A percentile compares a stretch with the other conserved stretches of the same genome.
These are phyloP conservation scores for Drosophila vallismaia DNA, from an alignment of 2,888 invertebrate genomes.

Conservation along the genomic window DNA sequence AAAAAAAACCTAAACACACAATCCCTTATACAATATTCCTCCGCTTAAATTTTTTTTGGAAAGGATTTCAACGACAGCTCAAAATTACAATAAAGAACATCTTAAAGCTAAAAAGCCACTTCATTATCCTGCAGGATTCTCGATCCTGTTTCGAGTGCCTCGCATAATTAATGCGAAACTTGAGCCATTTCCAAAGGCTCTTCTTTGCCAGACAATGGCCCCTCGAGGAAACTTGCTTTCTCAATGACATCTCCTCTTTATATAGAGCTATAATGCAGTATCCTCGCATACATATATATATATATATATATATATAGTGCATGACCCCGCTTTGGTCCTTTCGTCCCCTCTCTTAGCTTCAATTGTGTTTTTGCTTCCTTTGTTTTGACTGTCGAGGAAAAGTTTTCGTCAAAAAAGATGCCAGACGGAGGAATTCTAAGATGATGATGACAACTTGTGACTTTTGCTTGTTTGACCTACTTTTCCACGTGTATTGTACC, in stretches of 20 bases:
- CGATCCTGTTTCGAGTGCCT: not conserved
- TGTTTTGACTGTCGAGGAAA: constrained; percentile 39
- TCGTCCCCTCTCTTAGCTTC: no score
- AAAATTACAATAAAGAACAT: not conserved
- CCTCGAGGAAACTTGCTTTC: constrained; percentile 28
- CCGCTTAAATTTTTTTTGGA: not conserved
- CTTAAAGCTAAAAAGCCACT: not conserved
- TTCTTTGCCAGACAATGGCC: constrained; percentile 22
- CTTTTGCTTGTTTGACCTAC: constrained; percentile 56
- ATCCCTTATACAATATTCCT: not conserved
- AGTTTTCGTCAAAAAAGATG: constrained; percentile 35
- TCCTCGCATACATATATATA: no score
- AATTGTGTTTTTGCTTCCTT: constrained; percentile 4
- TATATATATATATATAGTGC: constrained; percentile 5
- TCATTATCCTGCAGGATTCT: constrained; percentile 4
- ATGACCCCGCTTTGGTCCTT: not conserved
- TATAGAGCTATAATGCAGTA: constrained; percentile 7
- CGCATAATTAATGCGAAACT: constrained; percentile 24
- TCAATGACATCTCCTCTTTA: constrained; percentile 30
- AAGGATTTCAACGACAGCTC: not conserved
- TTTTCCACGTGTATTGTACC: constrained; percentile 33
- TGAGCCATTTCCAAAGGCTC: constrained; percentile 15
- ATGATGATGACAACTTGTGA: constrained; percentile 25
- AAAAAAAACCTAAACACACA: not conserved
- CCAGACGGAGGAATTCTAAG: constrained; percentile 27